Base-by-base conservation (phyloP, 2,113 vertebrate species). In the Danionella cerebrum region DNA sequence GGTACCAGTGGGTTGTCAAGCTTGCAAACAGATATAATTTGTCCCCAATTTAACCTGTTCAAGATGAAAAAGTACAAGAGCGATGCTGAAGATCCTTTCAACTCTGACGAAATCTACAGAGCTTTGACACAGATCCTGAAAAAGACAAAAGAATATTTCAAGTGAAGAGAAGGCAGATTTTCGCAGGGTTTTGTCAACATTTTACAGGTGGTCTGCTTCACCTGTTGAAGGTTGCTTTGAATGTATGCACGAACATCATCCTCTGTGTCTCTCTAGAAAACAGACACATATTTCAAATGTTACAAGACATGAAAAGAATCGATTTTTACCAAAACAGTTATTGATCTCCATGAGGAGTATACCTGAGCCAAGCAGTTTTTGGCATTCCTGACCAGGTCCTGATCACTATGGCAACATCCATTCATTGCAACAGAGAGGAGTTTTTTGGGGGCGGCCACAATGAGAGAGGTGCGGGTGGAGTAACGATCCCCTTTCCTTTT, bases 401-500 rank as follows among this genome's bases (percentile, higher is more conserved):
- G 92, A 79, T 95, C 88, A 3, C 84, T 86, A n/a, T 87, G 91
- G 54, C 90, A 90, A 81, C 94, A 94, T 77, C 87, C 86, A 62
- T 92, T 91, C 53, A 97, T 74, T 3, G 94, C 95, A 31, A 96
- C 82, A 24, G 95, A 91, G 57, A 96, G 87, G 16, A 98, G 74
- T 29, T 91, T 89, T 84, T 97, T 97, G 72, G 92, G 75, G 1
- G 91, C 89, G 1, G 92, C 92, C 55, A 97, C 90, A 24, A 98
- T 92, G 13, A 98, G 92, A 58, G 95, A 98, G 0, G 94, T 94
- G 78, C 93, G 94, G 73, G 87, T 80, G 10, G 94, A 97, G 65
- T 96, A 96, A 1, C 90, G 85, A 72, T 96, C 93, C 0, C 92
- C 93, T 70, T 91, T 96, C 10, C 89, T 87, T 74, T 90, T 95